Evolutionary conservation across 1,140 invertebrate species (phyloP), one percentile per base, ranked within the genome.

Genomic region (Trichonephila inaurata): DNA sequence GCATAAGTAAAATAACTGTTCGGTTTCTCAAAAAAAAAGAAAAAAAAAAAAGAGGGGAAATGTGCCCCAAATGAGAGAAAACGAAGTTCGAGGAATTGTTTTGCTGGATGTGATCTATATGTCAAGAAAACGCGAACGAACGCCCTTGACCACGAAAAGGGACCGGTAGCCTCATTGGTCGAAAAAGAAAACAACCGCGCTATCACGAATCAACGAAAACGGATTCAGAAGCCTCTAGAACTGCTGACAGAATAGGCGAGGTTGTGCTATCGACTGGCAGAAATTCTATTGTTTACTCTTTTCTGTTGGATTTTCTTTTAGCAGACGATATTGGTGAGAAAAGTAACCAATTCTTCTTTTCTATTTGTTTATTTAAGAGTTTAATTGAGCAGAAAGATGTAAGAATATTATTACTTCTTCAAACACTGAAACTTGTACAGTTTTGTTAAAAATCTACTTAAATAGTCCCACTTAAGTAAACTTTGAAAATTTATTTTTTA

Each of bases 81-180:
- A 60, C 3, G 61, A 66, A 40, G 0, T 66, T 10, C 12, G 8
- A 24, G 3, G n/a, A n/a, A 14, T 24, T 82, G 33, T 44, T 82
- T 82, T 82, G 21, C 8, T 18, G 77, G 33, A 19, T 82, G 28
- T 8, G 18, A 44, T 81, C 14, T 21, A 28, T 14, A 21, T 6
- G 18, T 18, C 5, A 10, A 89, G 24, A 19, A 18, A 89, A 33
- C 24, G 87, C 1, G 24, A 89, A 72, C 40, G 40, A 89, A 89
- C 88, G 88, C 21, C 88, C 88, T 89, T 89, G 88, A 90, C 89
- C 89, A 77, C n/a, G 69, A 33, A 90, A 51, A 44, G 3, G 72
- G 51, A 51, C 44, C 44, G 66, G n/a, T 51, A 33, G 28, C 28
- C 51, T 61, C 28, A 90, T 90, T 90, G 89, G 89, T 33, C 44